Conservation (phyloP, 35 echinoderm and acorn worm genomes). For the Amphiura filiformis region DNA sequence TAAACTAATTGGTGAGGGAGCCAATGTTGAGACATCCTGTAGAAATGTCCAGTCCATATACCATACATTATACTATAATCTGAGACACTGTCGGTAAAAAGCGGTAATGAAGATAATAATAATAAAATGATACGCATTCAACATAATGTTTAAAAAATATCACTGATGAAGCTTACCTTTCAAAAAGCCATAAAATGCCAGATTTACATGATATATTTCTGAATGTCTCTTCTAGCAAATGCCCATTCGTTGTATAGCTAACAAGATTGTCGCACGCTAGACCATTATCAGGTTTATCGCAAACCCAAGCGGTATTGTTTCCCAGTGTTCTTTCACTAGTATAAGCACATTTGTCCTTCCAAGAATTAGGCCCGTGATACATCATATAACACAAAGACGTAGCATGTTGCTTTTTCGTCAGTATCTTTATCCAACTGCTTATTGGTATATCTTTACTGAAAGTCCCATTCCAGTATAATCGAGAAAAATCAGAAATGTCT, state of each 20-base stretch:
- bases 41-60: no score
- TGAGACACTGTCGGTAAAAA: no score
- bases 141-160: no score
- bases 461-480: neutral
- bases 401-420: neutral
- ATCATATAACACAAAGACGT: neutral
- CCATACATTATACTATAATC: no score
- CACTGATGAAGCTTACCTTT: no score
- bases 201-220: neutral
- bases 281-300: neutral
- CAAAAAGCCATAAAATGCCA: no score
- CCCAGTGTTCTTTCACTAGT: neutral
- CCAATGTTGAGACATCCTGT: no score
- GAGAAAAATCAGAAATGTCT: neutral
- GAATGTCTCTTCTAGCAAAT: neutral
- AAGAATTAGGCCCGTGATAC: neutral
- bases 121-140: no score
- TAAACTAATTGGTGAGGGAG: no score
- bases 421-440: neutral
- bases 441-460: neutral
- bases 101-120: no score
- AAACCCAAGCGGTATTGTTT: neutral
- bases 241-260: neutral
- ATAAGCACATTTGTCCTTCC: neutral
- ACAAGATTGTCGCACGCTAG: neutral